A percentile compares a stretch with the other conserved stretches of the same genome.
Conservation (phyloP, 2,888 invertebrate genomes). For the Mythimna pallens region DNA sequence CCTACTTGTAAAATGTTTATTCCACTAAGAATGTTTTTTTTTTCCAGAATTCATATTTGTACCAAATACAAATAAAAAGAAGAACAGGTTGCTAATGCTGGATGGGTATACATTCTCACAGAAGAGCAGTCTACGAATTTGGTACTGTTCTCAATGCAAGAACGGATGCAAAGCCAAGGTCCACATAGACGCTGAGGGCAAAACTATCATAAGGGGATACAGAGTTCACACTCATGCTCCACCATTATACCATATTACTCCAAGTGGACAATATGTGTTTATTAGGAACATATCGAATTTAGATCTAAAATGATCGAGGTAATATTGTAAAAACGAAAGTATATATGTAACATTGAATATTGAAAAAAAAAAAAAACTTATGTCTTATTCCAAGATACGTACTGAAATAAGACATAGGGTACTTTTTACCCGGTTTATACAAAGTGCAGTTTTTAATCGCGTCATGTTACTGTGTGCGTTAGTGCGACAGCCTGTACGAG, state of each 20-base stretch:
- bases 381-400: too few relatives aligned
- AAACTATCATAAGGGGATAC: slow-evolving; percentile 26
- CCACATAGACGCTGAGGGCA: slow-evolving; percentile 52
- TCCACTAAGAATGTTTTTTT: not conserved
- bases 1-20: too few relatives aligned
- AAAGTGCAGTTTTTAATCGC: too few relatives aligned
- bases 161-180: slow-evolving; percentile 68
- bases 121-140: slow-evolving; percentile 57
- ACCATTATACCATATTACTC: slow-evolving; percentile 54
- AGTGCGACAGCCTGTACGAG: too few relatives aligned
- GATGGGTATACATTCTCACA: slow-evolving; percentile 68
- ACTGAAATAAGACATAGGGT: too few relatives aligned
- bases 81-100: slow-evolving; percentile 57
- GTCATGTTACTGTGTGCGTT: too few relatives aligned
- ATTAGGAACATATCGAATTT: slow-evolving; percentile 37
- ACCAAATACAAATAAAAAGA: slow-evolving; percentile 57
- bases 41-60: slow-evolving; percentile 60
- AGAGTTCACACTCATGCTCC: slow-evolving; percentile 57
- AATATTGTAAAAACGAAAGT: not conserved
- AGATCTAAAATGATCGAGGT: not conserved
- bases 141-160: slow-evolving; percentile 68
- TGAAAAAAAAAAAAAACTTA: too few relatives aligned
- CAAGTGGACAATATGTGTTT: slow-evolving; percentile 52
- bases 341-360: too few relatives aligned
- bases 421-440: too few relatives aligned